A percentile compares a stretch with the other conserved stretches of the same genome.
Evolutionary conservation across 2,797 vertebrate genomes (phyloP).

Genomic region (Falco peregrinus): DNA sequence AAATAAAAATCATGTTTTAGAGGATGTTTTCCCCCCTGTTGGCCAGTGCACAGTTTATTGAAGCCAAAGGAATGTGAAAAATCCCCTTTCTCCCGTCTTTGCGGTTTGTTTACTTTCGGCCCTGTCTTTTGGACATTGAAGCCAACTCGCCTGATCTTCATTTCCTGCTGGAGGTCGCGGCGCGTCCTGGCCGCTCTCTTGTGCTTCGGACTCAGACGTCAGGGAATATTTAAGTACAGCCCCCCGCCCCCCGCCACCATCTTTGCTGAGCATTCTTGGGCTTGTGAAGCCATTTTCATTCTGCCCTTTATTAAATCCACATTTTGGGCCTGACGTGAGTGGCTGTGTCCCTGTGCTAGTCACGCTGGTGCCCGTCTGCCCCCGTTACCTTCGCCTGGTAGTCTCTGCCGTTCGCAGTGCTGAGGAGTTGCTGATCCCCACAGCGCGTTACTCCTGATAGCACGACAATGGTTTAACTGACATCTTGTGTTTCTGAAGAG

Average conservation of each 20-base stretch:
- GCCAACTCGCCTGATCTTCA: conserved; percentile 19
- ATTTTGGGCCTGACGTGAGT: background rate
- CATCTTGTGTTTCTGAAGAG: conserved; percentile 23
- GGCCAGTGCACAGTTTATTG: conserved; percentile 11
- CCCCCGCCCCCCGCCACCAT: background rate
- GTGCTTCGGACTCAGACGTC: conserved; percentile 1
- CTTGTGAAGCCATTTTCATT: conserved; percentile 12
- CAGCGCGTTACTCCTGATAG: background rate
- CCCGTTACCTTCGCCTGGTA: background rate
- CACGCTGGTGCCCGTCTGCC: background rate
- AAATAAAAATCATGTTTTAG: conserved; percentile 11
- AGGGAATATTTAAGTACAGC: conserved; percentile 10
- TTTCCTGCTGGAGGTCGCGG: background rate
- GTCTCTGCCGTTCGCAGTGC: background rate
- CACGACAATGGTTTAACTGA: conserved; percentile 6
- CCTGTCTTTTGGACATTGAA: background rate
- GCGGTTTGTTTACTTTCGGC: conserved; percentile 32
- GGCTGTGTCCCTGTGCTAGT: background rate
- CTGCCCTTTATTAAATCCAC: conserved; percentile 1
- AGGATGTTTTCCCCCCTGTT: conserved; percentile 16
- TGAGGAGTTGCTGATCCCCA: conserved; percentile 8
- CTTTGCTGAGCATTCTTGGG: background rate
- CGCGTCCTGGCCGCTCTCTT: conserved; percentile 23
- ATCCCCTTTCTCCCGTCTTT: background rate
- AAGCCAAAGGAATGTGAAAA: conserved; percentile 66